Conservation (phyloP, 1,140 invertebrate genomes). For the Choristoneura fumiferana region DNA sequence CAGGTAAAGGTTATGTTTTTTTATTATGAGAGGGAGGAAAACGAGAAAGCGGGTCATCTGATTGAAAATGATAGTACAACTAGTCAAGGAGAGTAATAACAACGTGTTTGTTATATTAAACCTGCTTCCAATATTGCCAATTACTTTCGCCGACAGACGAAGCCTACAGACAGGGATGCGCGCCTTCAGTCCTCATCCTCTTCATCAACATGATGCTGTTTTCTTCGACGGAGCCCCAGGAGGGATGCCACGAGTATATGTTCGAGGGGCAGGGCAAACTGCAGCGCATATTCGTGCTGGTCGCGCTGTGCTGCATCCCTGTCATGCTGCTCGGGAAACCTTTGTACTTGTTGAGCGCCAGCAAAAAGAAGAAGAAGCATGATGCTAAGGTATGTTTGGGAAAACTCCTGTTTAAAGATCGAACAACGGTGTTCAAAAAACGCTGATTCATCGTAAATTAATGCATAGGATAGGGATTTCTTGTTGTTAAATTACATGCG, state of each 20-base stretch:
- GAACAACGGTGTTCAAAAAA: too few relatives aligned
- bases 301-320: conserved; percentile 92
- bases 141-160: conserved; percentile 47
- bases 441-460: too few relatives aligned
- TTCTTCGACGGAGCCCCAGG: conserved; percentile 74
- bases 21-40: too few relatives aligned
- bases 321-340: conserved; percentile 96
- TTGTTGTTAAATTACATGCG: too few relatives aligned
- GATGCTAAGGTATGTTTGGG: conserved; percentile 53
- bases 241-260: conserved; percentile 85
- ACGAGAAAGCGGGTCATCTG: too few relatives aligned
- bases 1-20: too few relatives aligned
- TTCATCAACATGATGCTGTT: conserved; percentile 97
- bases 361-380: conserved; percentile 57
- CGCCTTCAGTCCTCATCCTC: conserved; percentile 92
- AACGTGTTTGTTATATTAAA: too few relatives aligned
- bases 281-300: conserved; percentile 86
- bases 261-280: conserved; percentile 84
- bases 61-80: too few relatives aligned
- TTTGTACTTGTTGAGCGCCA: conserved; percentile 80
- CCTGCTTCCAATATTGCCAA: too few relatives aligned
- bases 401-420: too few relatives aligned
- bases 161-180: conserved; percentile 82
- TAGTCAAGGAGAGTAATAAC: too few relatives aligned
- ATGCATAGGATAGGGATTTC: too few relatives aligned